Percentiles rank a stretch among this genome's conserved stretches.
Evolutionary conservation across 2,888 invertebrate genomes (phyloP).

Genomic region (Philopedon plagiatum): DNA sequence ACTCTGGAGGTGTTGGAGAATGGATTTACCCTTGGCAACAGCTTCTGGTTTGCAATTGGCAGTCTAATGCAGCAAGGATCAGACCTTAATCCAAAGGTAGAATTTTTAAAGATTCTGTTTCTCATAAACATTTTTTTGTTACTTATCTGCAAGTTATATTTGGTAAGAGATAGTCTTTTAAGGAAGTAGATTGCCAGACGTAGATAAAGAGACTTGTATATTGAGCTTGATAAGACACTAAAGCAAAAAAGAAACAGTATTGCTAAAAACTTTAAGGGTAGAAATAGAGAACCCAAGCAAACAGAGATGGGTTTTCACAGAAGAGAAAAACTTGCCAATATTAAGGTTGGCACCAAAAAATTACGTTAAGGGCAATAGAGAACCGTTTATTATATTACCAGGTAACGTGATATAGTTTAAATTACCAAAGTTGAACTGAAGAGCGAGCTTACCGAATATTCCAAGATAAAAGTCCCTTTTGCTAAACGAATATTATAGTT

Average conservation of each 20-base stretch:
- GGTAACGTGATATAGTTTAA: too few species aligned
- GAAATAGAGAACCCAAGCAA: too few species aligned
- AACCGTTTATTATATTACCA: too few species aligned
- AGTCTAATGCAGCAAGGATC: conserved; percentile 95
- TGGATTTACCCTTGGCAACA: conserved; percentile 89
- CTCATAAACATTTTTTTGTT: not conserved
- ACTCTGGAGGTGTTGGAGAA: conserved; percentile 73
- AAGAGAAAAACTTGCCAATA: too few species aligned
- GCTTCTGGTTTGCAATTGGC: conserved; percentile 97
- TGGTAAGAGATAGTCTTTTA: not conserved
- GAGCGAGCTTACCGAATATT: too few species aligned
- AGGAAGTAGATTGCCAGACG: conserved; percentile 4
- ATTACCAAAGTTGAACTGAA: too few species aligned
- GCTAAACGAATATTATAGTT: too few species aligned
- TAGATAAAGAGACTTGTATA: not conserved
- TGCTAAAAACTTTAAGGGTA: too few species aligned
- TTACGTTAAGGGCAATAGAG: too few species aligned
- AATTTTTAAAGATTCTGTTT: not conserved
- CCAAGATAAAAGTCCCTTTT: too few species aligned
- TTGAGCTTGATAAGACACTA: not conserved
- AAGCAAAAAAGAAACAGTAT: not conserved
- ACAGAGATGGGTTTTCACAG: too few species aligned
- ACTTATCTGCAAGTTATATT: not conserved
- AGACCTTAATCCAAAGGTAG: conserved; percentile 92
- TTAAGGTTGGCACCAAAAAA: too few species aligned